A percentile compares a stretch with the other conserved stretches of the same genome.
These are phyloP conservation scores for Trypoxylon attenuatum DNA, from an alignment of 2,888 invertebrate genomes.

Conservation along the genomic window DNA sequence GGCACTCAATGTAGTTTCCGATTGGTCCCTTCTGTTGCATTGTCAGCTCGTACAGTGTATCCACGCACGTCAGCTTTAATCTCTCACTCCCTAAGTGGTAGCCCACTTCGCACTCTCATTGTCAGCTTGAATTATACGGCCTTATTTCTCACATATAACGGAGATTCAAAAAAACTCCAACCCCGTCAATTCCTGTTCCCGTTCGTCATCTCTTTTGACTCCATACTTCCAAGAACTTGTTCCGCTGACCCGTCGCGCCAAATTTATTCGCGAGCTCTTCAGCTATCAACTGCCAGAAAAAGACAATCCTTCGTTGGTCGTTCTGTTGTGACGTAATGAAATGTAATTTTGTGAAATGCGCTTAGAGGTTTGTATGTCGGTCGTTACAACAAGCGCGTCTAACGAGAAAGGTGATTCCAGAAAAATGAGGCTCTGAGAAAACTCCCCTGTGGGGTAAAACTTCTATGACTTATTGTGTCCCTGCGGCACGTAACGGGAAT, in stretches of 20 bases:
- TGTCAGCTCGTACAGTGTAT: conserved; percentile 26
- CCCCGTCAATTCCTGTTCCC: neutral
- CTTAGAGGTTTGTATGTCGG: too few species aligned
- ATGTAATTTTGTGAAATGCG: neutral
- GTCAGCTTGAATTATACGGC: conserved; percentile 5
- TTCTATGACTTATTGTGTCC: conserved; percentile 4
- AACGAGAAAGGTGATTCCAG: conserved; percentile 9
- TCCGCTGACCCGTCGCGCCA: too few species aligned
- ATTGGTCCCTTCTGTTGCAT: too few species aligned
- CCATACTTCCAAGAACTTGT: too few species aligned
- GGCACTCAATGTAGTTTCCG: too few species aligned
- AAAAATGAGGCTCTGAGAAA: conserved; percentile 12
- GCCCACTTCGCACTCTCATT: conserved; percentile 11
- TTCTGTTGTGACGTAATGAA: too few species aligned
- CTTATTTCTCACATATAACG: neutral
- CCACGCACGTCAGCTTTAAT: conserved; percentile 47
- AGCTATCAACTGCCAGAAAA: too few species aligned
- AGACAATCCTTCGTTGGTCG: too few species aligned
- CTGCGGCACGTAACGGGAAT: too few species aligned
- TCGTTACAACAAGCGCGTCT: conserved; percentile 5
- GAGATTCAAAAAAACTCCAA: neutral
- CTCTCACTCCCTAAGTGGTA: conserved; percentile 41
- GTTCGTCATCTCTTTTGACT: too few species aligned
- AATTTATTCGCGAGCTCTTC: too few species aligned
- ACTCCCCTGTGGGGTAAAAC: conserved; percentile 3